Base-by-base conservation (phyloP, 2,888 invertebrate genomes). In the Galerucella calmariensis region DNA sequence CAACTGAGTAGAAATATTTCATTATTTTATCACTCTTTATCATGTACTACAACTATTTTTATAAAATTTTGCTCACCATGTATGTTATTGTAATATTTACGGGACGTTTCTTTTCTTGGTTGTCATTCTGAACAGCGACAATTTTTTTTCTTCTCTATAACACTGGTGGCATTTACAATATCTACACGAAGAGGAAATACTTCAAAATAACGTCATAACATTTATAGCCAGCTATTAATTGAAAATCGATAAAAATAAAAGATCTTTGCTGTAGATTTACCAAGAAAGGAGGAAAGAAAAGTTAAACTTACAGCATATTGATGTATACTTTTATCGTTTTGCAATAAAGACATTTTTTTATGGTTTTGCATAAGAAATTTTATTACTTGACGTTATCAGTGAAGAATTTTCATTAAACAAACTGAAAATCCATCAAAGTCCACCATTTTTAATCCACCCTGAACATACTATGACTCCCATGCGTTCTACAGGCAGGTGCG, bases 1-100 rank as follows among this genome's bases (percentile, higher is more conserved):
- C 70, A 67, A 67, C 67, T 72, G 67, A 70, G 72, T 77, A 77
- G 70, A 72, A 69, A 76, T 27, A 27, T 27, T 27, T 1, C 27
- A 27, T 27, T 2, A 27, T 27, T 35, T 35, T 35, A 35, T 41
- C 8, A 5, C 35, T 9, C 35, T 41, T 9, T 41, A 41, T 41
- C 35, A 41, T 41, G 35, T 41, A 41, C 35, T 41, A 0, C 9
- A 41, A 41, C 35, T 1, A 41, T 41, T 41, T 41, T 41, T 41
- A 41, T 41, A 41, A 41, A 41, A 9, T 41, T 41, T 9, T 9
- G 35, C 35, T 41, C 35, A 41, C 8, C 8, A 9, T 41, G 8
- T 41, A 41, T 41, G 8, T 9, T 41, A 41, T 41, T 41, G 35
- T 41, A 0, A 41, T 41, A 41, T 41, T 41, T 41, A 41, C 6